Evolutionary conservation across 35 echinoderm and acorn worm genomes (phyloP), one percentile per base, ranked within the genome.

Genomic region (Ptychodera flava): DNA sequence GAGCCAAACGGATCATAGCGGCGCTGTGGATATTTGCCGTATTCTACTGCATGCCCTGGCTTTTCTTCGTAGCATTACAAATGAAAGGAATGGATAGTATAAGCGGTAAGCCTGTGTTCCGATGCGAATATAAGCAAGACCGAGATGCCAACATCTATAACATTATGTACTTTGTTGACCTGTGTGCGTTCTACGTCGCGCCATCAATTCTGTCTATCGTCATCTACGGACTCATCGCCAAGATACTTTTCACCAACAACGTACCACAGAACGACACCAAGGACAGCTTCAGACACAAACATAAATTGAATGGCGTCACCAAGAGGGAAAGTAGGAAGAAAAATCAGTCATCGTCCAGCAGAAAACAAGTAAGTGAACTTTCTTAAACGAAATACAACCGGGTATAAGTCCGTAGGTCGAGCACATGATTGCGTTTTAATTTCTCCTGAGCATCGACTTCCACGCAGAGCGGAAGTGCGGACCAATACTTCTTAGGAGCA

Each of bases 1-100:
- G 94, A 16, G 94, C 94, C 1, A 88, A 82, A 6, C 90, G 90
- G 33, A 97, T 97, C 33, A 97, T 97, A 0, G 45, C 89, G 31
- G 75, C 82, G 15, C 53, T 93, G 6, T 97, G 94, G 94, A 36
- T 90, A 0, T 90, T 93, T 37, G 86, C 86, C 31, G 86, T 89
- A 16, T 31, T 81, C 16, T 97, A 97, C 79, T 85, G 84, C 85
- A 1, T 82, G 1, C 83, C 78, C 30, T 97, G 91, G 88, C 79
- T 90, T 28, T 38, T 97, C 31, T 76, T 97, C 0, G 77, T 97
- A 12, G 45, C 6, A 64, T n/a, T n/a, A n/a, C n/a, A n/a, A n/a
- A 64, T 22, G 22, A 64, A 22, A 64, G 6, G 6, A 6, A 22
- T 6, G 22, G 6, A 22, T 64, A 12, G 6, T 6, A 22, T 22